These are phyloP conservation scores for Scrobipalpa costella DNA, from an alignment of 2,888 invertebrate species.

Conservation along the genomic window DNA sequence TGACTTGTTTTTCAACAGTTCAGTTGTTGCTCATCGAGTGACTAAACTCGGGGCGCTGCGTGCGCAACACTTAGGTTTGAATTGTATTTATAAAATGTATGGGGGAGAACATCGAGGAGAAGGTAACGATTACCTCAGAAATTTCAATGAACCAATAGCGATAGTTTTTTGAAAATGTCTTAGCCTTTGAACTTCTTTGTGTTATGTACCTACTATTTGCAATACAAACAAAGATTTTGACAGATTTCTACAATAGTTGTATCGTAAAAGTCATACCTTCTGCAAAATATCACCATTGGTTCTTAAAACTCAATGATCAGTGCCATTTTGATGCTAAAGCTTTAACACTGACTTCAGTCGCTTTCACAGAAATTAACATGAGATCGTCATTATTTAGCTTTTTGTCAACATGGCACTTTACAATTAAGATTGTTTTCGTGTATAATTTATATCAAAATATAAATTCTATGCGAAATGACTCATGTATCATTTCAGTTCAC, in stretches of 20 bases:
- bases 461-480: conserved; percentile 61
- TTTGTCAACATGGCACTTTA: conserved; percentile 61
- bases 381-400: neutral
- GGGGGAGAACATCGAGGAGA: conserved; percentile 75
- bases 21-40: conserved; percentile 80
- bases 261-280: neutral
- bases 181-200: neutral
- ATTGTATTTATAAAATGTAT: conserved; percentile 78
- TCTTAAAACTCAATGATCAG: conserved; percentile 37
- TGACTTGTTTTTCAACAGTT: conserved; percentile 81
- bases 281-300: conserved; percentile 62
- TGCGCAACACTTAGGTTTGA: conserved; percentile 80
- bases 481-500: conserved; percentile 44
- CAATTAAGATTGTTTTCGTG: conserved; percentile 57
- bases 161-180: conserved; percentile 41
- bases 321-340: conserved; percentile 55
- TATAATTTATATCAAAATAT: conserved; percentile 59
- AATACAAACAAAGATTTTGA: neutral
- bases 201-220: neutral
- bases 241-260: neutral
- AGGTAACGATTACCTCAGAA: conserved; percentile 77
- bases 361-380: neutral
- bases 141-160: conserved; percentile 65
- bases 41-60: conserved; percentile 79
- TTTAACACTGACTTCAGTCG: neutral